Conservation (phyloP, 2,888 invertebrate species). For the Dione vanillae region DNA sequence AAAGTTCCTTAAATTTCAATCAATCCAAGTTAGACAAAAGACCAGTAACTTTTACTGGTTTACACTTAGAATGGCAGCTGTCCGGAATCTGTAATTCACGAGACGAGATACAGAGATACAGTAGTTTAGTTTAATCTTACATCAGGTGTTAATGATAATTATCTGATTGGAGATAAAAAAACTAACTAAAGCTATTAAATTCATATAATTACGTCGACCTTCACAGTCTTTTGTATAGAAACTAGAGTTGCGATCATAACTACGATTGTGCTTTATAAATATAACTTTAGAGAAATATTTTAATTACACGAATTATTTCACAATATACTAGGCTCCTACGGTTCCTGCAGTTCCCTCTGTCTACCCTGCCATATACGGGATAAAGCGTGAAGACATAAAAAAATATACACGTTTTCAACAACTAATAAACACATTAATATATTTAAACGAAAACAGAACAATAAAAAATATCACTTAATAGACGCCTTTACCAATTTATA, state of each 20-base stretch:
- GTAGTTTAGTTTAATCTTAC: slow-evolving; percentile 21
- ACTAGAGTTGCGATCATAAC: slow-evolving; percentile 3
- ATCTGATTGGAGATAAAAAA: slow-evolving; percentile 24
- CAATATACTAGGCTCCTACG: too few relatives aligned
- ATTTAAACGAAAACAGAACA: slow-evolving; percentile 19
- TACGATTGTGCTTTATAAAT: background rate
- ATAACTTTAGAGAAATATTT: background rate
- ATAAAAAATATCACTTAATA: slow-evolving; percentile 18
- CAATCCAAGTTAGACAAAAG: background rate
- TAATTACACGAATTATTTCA: background rate
- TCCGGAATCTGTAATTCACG: slow-evolving; percentile 15
- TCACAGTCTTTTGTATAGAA: slow-evolving; percentile 17
- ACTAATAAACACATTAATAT: background rate
- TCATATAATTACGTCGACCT: slow-evolving; percentile 17
- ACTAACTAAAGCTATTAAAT: slow-evolving; percentile 17
- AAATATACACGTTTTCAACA: background rate
- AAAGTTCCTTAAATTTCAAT: background rate
- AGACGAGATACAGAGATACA: slow-evolving; percentile 25
- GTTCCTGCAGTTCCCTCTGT: too few relatives aligned
- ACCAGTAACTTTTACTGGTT: slow-evolving; percentile 12
- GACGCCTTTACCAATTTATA: slow-evolving; percentile 32
- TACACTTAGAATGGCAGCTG: slow-evolving; percentile 15
- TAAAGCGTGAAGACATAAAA: too few relatives aligned
- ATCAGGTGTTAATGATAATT: slow-evolving; percentile 31
- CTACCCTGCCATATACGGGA: too few relatives aligned